These are phyloP conservation scores for Eulemur macaco DNA, from an alignment of 2,113 vertebrate genomes.

Conservation along the genomic window DNA sequence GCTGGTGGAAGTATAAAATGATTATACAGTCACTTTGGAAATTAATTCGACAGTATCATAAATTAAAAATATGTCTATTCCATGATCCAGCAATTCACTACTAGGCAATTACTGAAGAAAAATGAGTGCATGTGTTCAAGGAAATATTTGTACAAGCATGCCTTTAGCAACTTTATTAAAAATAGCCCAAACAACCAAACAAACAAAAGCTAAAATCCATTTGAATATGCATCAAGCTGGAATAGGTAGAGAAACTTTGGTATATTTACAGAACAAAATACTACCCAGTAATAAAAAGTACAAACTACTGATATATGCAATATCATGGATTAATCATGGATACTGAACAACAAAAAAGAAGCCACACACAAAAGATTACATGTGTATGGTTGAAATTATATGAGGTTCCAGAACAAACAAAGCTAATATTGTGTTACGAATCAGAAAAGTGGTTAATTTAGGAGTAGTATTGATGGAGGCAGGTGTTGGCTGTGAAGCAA, in stretches of 20 bases:
- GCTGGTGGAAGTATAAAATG: background rate
- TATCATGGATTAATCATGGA: background rate
- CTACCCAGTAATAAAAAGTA: background rate
- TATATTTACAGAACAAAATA: background rate
- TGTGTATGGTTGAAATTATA: background rate
- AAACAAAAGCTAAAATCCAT: background rate
- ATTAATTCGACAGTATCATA: background rate
- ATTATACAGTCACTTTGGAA: background rate
- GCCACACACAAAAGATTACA: background rate
- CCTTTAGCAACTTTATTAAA: background rate
- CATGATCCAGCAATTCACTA: background rate
- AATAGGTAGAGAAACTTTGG: background rate
- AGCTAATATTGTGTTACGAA: background rate
- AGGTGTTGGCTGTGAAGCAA: background rate
- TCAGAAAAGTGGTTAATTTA: background rate
- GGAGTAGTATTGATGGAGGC: background rate
- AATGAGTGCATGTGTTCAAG: background rate
- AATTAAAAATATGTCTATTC: background rate
- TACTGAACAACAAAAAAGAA: conserved; percentile 2
- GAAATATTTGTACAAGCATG: background rate
- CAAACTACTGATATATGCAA: background rate
- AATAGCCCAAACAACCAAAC: background rate
- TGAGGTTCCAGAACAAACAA: background rate
- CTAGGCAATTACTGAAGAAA: background rate
- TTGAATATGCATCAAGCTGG: background rate